Evolutionary conservation across 1,140 invertebrate species (phyloP), one percentile per base, ranked within the genome.

Genomic region (Drosophila seguyi): DNA sequence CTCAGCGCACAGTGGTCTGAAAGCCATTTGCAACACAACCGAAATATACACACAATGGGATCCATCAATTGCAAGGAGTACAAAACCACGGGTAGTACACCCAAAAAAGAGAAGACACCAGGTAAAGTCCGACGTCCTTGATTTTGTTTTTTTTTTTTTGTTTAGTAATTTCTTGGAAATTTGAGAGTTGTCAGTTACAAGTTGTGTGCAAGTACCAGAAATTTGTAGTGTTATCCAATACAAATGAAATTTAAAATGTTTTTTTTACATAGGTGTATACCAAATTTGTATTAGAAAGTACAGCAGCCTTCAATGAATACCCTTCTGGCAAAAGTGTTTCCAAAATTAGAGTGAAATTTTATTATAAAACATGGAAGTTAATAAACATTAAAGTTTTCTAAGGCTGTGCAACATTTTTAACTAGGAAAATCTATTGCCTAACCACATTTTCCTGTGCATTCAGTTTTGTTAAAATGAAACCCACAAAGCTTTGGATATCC

Each of bases 41-140:
- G 39, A 47, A 56, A 44, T 29, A 57, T 76, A 36, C 25, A 66
- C 67, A 87, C 56, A 67, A 90, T 90, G 86, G 86, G 86, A 27
- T 91, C 86, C 22, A 61, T 80, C 38, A 85, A 87, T 36, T 90
- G 86, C 65, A 90, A 90, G 82, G 86, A 90, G 66, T 90, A 90
- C 65, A 90, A 86, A 42, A 90, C 86, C 1, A 90, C 82, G 18
- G 81, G 81, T 18, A 90, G 85, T 47, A 80, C 84, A 10, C 85
- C 85, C 41, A 81, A 85, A 45, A 77, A 76, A 14, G 85, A 90
- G 20, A 82, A 87, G 18, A 65, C 61, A 7, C 47, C 77, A 85
- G 85, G 85, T 90, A 81, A n/a, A n/a, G n/a, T n/a, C n/a, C n/a
- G n/a, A n/a, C n/a, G n/a, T n/a, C n/a, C n/a, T n/a, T n/a, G n/a